A percentile compares a stretch with the other conserved stretches of the same genome.
Conservation (phyloP, 1,140 invertebrate genomes). For the Drosophila carrolli region DNA sequence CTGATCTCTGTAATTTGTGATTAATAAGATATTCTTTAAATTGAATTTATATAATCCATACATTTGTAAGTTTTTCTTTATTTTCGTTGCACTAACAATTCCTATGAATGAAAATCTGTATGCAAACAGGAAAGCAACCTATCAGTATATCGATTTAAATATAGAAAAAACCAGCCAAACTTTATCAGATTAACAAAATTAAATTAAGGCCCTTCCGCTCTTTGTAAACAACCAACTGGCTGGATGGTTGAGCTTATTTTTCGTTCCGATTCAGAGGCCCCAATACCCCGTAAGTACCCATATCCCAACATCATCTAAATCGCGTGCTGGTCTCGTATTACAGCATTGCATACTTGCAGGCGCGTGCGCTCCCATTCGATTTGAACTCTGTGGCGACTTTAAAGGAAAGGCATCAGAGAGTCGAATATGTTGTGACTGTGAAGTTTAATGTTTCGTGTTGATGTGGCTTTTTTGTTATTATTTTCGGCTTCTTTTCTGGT, state of each 20-base stretch:
- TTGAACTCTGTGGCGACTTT: constrained; percentile 42
- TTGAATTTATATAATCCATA: too few species aligned
- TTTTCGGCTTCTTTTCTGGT: constrained; percentile 20
- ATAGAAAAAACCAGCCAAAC: neutral
- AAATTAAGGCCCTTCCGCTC: constrained; percentile 24
- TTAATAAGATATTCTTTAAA: too few species aligned
- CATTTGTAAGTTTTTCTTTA: too few species aligned
- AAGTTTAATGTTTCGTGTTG: constrained; percentile 67
- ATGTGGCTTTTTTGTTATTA: constrained; percentile 11
- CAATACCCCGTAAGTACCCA: constrained; percentile 3
- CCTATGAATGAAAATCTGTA: neutral
- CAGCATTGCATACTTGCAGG: constrained; percentile 56
- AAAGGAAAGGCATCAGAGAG: constrained; percentile 34
- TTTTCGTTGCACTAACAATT: too few species aligned
- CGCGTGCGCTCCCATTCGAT: constrained; percentile 47
- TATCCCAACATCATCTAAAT: constrained; percentile 31
- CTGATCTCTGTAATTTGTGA: too few species aligned
- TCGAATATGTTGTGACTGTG: constrained; percentile 64
- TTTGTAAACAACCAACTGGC: constrained; percentile 4
- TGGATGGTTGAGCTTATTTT: constrained; percentile 4
- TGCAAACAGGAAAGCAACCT: neutral
- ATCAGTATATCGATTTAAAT: neutral
- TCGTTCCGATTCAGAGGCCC: constrained; percentile 1
- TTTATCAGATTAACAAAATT: constrained; percentile 13
- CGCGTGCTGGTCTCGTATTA: constrained; percentile 69